phyloP scores from a whole-genome alignment of 2,888 invertebrate genomes.

The Mongoloraphidia duomilia region DNA sequence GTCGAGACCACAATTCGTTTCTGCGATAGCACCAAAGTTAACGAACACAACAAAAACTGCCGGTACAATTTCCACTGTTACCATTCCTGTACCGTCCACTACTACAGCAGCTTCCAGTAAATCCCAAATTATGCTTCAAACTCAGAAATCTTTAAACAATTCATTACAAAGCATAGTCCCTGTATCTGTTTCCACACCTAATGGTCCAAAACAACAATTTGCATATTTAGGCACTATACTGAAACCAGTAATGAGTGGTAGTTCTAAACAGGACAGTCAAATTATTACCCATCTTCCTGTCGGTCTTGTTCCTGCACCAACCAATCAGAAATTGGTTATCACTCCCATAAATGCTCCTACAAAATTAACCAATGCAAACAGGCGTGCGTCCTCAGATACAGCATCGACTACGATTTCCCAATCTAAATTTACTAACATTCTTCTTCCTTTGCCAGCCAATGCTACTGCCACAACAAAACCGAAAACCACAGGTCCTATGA shows the following conservation, averaged over 20 bases:
- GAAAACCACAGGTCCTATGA: constrained; percentile 30
- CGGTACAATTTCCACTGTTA: constrained; percentile 7
- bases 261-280: constrained; percentile 12
- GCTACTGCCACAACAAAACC: constrained; percentile 33
- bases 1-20: constrained; percentile 11
- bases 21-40: constrained; percentile 10
- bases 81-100: constrained; percentile 3
- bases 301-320: constrained; percentile 10
- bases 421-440: constrained; percentile 39
- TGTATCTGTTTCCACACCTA: constrained; percentile 9
- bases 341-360: constrained; percentile 31
- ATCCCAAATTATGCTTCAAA: constrained; percentile 10
- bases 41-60: constrained; percentile 6
- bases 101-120: constrained; percentile 5
- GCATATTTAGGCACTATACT: constrained; percentile 27
- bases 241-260: constrained; percentile 19
- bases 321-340: constrained; percentile 40
- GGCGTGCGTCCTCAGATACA: constrained; percentile 2
- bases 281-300: constrained; percentile 12
- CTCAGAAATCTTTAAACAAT: constrained; percentile 8
- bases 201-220: constrained; percentile 23
- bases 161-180: constrained; percentile 12
- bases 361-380: neutral
- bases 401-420: neutral
- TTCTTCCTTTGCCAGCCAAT: constrained; percentile 39